Base-by-base conservation (phyloP, 2,797 vertebrate species). In the Netta rufina region DNA sequence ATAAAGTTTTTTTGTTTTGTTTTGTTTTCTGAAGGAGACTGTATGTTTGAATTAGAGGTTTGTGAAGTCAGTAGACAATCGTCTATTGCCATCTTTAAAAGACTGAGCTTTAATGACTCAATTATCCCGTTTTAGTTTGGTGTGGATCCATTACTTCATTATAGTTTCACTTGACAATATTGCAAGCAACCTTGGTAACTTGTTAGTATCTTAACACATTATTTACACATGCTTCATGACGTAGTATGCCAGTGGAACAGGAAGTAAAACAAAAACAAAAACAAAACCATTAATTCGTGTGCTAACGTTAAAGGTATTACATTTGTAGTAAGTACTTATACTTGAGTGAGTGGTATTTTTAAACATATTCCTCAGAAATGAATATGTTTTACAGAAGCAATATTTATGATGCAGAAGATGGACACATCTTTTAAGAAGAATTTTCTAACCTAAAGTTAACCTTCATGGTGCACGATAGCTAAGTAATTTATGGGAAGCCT, bases 101-200 rank as follows among this genome's bases (percentile, higher is more conserved):
- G 82, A 67, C 83, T 86, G 56, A 51, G 39, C 69, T 91, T 96
- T 94, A 96, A 94, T 17, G 17, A 95, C 87, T 62, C 33, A 56
- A 38, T 96, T 84, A 67, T 61, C 41, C 69, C 72, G 45, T 33
- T 82, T 94, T 87, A 36, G 28, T 88, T 95, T 90, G 86, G 73
- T 91, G 89, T 88, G 90, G 17, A 75, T 94, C 66, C 20, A 51
- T 65, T 91, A 33, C 82, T 96, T 91, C 82, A 78, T 94, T 96
- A 97, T 60, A 57, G 58, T 72, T 95, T 94, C 54, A 24, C 80
- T 95, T 95, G 92, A 77, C 76, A 77, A 47, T 67, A 33, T 93
- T 66, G 60, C 58, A 87, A 83, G 78, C 77, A 92, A 51, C 70
- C 67, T 83, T 86, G 94, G 72, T 78, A 62, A 67, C 64, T 92